Conservation (phyloP, 2,113 vertebrate genomes). For the Thamnophis sirtalis region DNA sequence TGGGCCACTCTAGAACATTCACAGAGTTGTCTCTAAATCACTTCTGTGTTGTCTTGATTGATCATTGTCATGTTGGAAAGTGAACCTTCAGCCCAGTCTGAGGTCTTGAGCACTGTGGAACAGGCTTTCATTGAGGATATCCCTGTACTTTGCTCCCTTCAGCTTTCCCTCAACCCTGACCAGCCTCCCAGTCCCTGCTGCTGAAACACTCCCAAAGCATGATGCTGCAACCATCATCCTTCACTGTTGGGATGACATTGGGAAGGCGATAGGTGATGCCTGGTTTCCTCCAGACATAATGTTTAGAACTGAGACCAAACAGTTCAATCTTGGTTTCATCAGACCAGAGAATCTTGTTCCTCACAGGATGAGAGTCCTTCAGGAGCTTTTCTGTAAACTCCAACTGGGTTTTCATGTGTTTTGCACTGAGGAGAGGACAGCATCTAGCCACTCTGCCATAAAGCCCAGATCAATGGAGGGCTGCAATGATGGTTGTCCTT, state of each 20-base stretch:
- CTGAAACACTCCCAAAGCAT: not conserved
- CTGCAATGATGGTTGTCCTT: not conserved
- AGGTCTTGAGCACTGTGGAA: too few relatives aligned
- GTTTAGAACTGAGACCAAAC: not conserved
- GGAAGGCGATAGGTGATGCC: not conserved
- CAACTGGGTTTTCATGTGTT: not conserved
- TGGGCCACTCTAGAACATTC: not conserved
- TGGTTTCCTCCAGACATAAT: not conserved
- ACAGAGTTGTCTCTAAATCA: not conserved
- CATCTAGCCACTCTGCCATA: not conserved
- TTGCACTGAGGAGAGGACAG: not conserved
- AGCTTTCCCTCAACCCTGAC: not conserved
- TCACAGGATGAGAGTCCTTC: not conserved
- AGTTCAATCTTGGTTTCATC: not conserved
- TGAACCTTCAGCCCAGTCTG: not conserved
- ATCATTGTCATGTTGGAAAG: not conserved
- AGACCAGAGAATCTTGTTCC: not conserved
- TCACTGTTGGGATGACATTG: not conserved
- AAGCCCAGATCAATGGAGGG: not conserved
- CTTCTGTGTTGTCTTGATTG: too few relatives aligned
- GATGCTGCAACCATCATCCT: not conserved
- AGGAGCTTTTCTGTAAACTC: not conserved
- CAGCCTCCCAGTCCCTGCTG: not conserved
- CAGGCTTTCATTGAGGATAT: not conserved
- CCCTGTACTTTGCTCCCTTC: too few relatives aligned